Evolutionary conservation across 1,140 invertebrate genomes (phyloP), one percentile per base, ranked within the genome.

Genomic region (Drosophila auraria): DNA sequence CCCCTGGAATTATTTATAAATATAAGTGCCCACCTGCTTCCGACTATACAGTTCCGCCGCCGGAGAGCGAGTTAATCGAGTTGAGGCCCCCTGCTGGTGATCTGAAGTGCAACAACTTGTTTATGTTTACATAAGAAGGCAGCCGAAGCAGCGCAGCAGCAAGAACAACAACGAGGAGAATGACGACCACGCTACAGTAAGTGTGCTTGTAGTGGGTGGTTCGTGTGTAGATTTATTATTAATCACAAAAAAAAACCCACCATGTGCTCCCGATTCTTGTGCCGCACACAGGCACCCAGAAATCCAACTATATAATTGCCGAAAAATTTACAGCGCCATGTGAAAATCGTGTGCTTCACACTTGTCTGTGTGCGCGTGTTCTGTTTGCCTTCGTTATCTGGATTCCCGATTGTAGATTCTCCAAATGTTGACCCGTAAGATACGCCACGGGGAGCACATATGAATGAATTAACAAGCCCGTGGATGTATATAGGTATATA

Each of bases 61-160:
- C 69, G 38, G 71, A 82, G 61, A 86, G 61, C 60, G 66, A 58
- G 36, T 60, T 40, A 49, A 33, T 27, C 61, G 58, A 66, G 65
- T 64, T 20, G 20, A 47, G 36, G 11, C 44, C 75, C 38, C 25
- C 42, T 50, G 9, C 65, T 66, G 56, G 54, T 53, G 56, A 54
- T 62, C 40, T 23, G 11, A 61, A 53, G 68, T 84, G 74, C 84
- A 89, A 84, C 60, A 76, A 63, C 64, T 76, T 79, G 74, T 81
- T 75, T 89, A 89, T 89, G 86, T 89, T 89, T 89, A 89, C 86
- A 89, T 89, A 89, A 89, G 81, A 83, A 75, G 57, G 27, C 68
- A 80, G 42, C 58, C 45, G 9, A 51, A 44, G 40, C 72, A 80
- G 17, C 53, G 65, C 53, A 68, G 20, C 49, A 59, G 25, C 53